Conservation (phyloP, 1,140 invertebrate species). For the Achroia grisella region DNA sequence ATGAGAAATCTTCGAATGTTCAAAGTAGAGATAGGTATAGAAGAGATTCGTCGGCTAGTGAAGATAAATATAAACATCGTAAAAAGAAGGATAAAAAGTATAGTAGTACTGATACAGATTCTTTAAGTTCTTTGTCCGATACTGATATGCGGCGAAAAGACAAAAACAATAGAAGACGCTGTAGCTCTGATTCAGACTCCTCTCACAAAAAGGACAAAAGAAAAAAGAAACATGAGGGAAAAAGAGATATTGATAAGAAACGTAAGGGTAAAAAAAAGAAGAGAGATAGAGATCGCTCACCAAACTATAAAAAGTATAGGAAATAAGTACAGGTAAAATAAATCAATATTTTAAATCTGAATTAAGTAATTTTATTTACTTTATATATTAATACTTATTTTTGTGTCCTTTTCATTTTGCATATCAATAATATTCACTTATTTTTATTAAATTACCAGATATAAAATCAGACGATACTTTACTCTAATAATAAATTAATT, state of each 20-base stretch:
- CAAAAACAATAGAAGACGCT: slow-evolving; percentile 39
- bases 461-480: too few relatives aligned
- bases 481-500: too few relatives aligned
- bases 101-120: slow-evolving; percentile 57
- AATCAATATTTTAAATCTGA: slow-evolving; percentile 12
- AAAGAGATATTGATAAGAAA: slow-evolving; percentile 68
- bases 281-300: slow-evolving; percentile 63
- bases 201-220: slow-evolving; percentile 28
- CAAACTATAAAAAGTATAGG: slow-evolving; percentile 57
- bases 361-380: slow-evolving; percentile 2
- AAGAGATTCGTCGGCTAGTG: slow-evolving; percentile 46
- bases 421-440: too few relatives aligned
- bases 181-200: slow-evolving; percentile 28
- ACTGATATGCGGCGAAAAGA: slow-evolving; percentile 39
- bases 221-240: slow-evolving; percentile 37
- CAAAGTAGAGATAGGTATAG: slow-evolving; percentile 27
- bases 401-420: too few relatives aligned
- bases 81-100: slow-evolving; percentile 68
- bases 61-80: slow-evolving; percentile 40
- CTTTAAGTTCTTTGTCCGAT: slow-evolving; percentile 51
- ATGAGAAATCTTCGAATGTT: slow-evolving; percentile 26
- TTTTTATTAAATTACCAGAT: too few relatives aligned
- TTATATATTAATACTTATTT: too few relatives aligned
- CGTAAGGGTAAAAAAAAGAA: slow-evolving; percentile 71
- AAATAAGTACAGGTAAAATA: slow-evolving; percentile 38